Base-by-base conservation (phyloP, 2,797 vertebrate genomes). In the Falco rusticolus region DNA sequence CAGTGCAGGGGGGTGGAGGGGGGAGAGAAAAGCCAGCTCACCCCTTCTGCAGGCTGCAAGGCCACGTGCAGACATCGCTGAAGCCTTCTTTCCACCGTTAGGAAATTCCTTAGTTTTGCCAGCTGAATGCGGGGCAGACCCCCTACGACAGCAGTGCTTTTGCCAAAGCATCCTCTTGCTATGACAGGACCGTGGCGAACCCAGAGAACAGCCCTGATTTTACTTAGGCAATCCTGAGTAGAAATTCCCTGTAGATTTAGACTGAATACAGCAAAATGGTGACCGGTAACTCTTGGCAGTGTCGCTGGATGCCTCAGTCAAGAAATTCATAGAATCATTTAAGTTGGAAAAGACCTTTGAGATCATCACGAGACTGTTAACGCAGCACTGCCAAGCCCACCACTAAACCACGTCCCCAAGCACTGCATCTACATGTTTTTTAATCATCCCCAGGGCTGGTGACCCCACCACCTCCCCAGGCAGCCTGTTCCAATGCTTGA, bases 61-160 rank as follows among this genome's bases (percentile, higher is more conserved):
- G 39, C 60, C 29, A 3, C 1, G 10, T 0, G 1, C 53, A 74
- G 72, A 17, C 31, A 3, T 2, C 37, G 61, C 82, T 24, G 50
- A 50, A 60, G 28, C 47, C 53, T 39, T 41, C 19, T 20, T 34
- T 47, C 21, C 39, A 31, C 43, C 17, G 4, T 5, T 5, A 31
- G 41, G 39, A 39, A 59, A 28, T 19, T 16, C 65, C 60, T 88
- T 31, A 34, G 26, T 16, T 16, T 8, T 31, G 70, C 39, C 60
- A 39, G 37, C 29, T 3, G n/a, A 72, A 54, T 0, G 24, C 1
- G 1, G 16, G 57, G 16, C 1, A 4, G 8, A 31, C 11, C 43
- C 43, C 19, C 10, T 29, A 53, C 5, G 6, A 21, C 24, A 29
- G 59, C 41, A 24, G 11, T 1, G 5, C 3, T 74, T 72, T 34